Base-by-base conservation (phyloP, 1,140 invertebrate genomes). In the Hyposmocoma kahamanoa region DNA sequence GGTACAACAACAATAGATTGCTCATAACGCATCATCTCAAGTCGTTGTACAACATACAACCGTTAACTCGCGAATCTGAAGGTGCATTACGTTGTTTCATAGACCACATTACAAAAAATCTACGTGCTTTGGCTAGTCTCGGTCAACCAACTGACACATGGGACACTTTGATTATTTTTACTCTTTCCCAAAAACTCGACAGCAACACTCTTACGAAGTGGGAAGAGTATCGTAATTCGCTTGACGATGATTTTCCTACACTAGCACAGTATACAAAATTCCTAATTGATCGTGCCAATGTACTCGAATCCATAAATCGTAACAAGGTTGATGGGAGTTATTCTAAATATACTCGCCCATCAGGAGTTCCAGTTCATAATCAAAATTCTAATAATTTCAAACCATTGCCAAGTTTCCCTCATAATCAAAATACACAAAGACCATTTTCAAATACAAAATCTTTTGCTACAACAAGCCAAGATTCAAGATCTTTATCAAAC, bases 51-150 rank as follows among this genome's bases (percentile, higher is more conserved):
- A 59, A 53, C 42, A 43, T 63, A 19, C 36, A 59, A 34, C 38
- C 43, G 5, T 17, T 62, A 9, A 21, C 36, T 17, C 53, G 59
- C 19, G 63, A 62, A 34, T 57, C 53, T 4, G 53, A 55, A 24
- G 50, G 50, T 18, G 44, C 56, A 2, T 28, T 67, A n/a, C 22
- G 59, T 10, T 59, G 39, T 42, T 28, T 60, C 1, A 50, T 62
- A 2, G 63, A 62, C 52, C 51, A 62, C 19, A 42, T 60, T 6
- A 62, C 47, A 2, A 67, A 62, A 56, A 55, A 66, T n/a, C 28
- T 62, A 22, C 30, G 50, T 19, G 57, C 54, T 1, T 48, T 64
- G 19, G 15, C 54, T 3, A 56, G 49, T 22, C 42, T 64, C n/a
- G 52, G 50, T 8, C 48, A 60, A 32, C 51, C 54, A n/a, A 55